Percentiles rank a stretch among this genome's conserved stretches.
Evolutionary conservation across 1,140 invertebrate genomes (phyloP).

Genomic region (Idris sp.): DNA sequence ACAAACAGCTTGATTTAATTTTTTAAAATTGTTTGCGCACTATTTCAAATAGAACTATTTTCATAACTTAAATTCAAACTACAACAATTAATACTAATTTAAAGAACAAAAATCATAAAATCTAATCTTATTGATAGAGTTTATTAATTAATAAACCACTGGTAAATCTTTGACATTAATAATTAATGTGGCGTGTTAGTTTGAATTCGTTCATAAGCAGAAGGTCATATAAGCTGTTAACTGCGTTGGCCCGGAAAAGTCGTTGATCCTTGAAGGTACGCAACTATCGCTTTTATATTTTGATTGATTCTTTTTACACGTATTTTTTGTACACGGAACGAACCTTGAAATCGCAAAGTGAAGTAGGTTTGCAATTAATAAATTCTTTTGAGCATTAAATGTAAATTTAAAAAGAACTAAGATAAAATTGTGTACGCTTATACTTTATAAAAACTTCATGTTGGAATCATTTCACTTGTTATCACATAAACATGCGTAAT

Average conservation of each 20-base stretch:
- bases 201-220: conserved; percentile 40
- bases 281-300: conserved; percentile 48
- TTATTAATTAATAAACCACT: conserved; percentile 2
- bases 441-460: conserved; percentile 6
- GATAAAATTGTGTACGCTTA: too few species aligned
- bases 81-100: too few species aligned
- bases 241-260: conserved; percentile 59
- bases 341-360: conserved; percentile 34
- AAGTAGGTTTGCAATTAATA: conserved; percentile 23
- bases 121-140: too few species aligned
- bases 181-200: conserved; percentile 39
- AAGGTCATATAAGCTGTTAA: conserved; percentile 36
- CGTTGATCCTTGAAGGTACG: conserved; percentile 60
- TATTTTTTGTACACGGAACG: conserved; percentile 26
- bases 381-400: conserved; percentile 23
- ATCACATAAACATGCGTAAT: not conserved
- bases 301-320: conserved; percentile 42
- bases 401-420: conserved; percentile 20
- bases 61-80: too few species aligned
- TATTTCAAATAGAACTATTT: too few species aligned
- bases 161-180: conserved; percentile 39
- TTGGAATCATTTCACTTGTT: not conserved
- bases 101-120: too few species aligned
- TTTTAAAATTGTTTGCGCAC: too few species aligned
- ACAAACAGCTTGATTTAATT: too few species aligned